Base-by-base conservation (phyloP, 2,888 invertebrate genomes). In the Drosophila mayaguana region DNA sequence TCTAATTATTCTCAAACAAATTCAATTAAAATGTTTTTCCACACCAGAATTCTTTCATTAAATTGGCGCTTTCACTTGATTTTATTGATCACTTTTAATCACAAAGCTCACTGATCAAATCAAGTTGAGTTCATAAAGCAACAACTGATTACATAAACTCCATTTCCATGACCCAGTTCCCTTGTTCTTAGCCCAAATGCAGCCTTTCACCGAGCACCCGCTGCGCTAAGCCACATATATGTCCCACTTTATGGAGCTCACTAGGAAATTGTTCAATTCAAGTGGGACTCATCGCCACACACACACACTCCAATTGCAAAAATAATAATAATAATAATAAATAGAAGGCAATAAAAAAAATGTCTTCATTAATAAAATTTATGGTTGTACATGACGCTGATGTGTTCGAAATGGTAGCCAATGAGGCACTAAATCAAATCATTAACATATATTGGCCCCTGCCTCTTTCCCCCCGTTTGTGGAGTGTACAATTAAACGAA, bases 381-480 rank as follows among this genome's bases (percentile, higher is more conserved):
- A 83, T 84, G 53, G 50, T 16, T 22, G 43, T 63, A 60, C 64
- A 53, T 50, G 60, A 59, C 54, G 59, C 46, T 65, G 70, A 80
- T 72, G 63, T 72, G 63, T 66, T 67, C 63, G 65, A 72, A 72
- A 56, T 55, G 64, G 67, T 63, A 80, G 71, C 46, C 64, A 18
- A 62, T 66, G 64, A 51, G 56, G 66, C 85, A 57, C 59, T 59
- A 69, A 69, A 74, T 79, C 77, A 82, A 88, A 80, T 79, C 66
- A 85, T 85, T 88, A 80, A 78, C 82, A 85, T 84, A 81, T 72
- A 53, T 22, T 5, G 20, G 7, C 51, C 16, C 34, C 9, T 11
- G 68, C 28, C 46, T 43, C 53, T 53, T n/a, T 32, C 34, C 63
- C 65, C 5, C 1, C 9, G 16, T 7, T 25, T 14, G 2, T 57